Conservation (phyloP, 2,797 vertebrate species). For the Chloroceryle inda region DNA sequence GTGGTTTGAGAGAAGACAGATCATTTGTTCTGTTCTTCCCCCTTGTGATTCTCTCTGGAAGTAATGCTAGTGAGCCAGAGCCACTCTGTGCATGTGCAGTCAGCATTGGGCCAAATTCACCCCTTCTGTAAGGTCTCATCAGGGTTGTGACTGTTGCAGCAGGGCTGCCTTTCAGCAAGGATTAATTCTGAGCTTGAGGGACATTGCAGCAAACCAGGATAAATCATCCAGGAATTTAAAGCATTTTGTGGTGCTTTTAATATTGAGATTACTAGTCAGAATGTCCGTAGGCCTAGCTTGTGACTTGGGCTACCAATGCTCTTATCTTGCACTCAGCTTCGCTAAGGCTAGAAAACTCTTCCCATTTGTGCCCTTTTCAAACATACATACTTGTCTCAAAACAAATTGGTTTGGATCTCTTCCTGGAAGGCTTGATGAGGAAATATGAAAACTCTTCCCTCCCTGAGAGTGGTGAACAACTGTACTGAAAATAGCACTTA, state of each 20-base stretch:
- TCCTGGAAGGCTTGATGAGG: neutral
- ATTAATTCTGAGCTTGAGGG: neutral
- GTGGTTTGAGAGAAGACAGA: neutral
- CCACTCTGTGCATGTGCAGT: neutral
- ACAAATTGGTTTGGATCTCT: neutral
- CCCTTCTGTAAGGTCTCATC: fast-evolving
- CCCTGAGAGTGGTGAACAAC: neutral
- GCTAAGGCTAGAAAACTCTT: neutral
- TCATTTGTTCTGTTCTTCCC: neutral
- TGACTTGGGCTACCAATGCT: neutral
- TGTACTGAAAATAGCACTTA: neutral
- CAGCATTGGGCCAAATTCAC: neutral
- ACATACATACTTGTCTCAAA: neutral
- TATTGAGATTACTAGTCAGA: neutral
- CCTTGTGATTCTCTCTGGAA: fast-evolving
- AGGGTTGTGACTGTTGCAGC: fast-evolving
- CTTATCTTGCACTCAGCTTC: neutral
- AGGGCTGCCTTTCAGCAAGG: neutral
- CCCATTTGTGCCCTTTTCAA: neutral
- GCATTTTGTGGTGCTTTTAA: neutral
- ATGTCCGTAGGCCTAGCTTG: neutral
- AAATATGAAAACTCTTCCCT: neutral
- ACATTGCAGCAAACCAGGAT: neutral
- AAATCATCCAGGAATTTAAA: neutral
- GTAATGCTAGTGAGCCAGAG: neutral